Base-by-base conservation (phyloP, 2,797 vertebrate species). In the Pangasius krempfi region DNA sequence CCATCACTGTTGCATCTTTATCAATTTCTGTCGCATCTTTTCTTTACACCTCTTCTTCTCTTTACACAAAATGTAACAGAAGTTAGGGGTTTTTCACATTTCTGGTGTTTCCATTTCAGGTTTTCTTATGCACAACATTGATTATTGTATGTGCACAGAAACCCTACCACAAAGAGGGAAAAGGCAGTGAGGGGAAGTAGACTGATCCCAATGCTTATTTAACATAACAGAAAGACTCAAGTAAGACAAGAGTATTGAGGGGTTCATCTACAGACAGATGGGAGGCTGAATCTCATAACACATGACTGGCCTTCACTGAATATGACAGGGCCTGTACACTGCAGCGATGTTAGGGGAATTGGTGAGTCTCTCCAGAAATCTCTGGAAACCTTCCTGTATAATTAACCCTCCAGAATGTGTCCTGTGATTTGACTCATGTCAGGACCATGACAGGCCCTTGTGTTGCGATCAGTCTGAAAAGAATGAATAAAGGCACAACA, bases 361-460 rank as follows among this genome's bases (percentile, higher is more conserved):
- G 56, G 50, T 62, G 60, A 78, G 78, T 78, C 58, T 85, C 47
- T 72, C 22, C 72, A 58, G 47, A 60, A 20, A 33, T 83, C 60
- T 62, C 52, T 54, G 16, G 80, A 89, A 88, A n/a, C 66, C 79
- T 73, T 83, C 30, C 75, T 44, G 40, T 88, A 87, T 89, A 91
- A 91, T 91, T 87, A 88, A 90, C 62, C 25, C 70, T 73, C 80
- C 68, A 80, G 52, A 47, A 83, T 16, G n/a, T 58, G 75, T 92
- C 72, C 88, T 89, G 89, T 90, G 87, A 93, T 92, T 91, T 90
- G 85, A 88, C 89, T 91, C 60, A 14, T 88, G 90, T 91, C 88
- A 91, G 73, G 84, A 91, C 82, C 30, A 76, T 89, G 82, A 89
- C 89, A 72, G 82, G 82, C 60, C 37, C 37, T 78, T 87, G 80